Base-by-base conservation (phyloP, 1,140 invertebrate species). In the Camponotus pennsylvanicus region DNA sequence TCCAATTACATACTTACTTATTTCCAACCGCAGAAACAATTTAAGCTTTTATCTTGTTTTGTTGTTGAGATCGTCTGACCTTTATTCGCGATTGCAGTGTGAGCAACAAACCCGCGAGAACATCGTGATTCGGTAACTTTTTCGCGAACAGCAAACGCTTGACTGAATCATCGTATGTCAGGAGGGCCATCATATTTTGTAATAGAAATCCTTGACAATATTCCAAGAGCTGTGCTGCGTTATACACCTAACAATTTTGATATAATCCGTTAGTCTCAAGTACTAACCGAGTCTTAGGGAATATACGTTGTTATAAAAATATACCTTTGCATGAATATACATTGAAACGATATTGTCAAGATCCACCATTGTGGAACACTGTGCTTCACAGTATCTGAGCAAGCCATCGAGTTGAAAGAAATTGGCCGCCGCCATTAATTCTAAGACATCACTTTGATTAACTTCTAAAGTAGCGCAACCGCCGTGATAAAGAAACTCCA, bases 401-500 rank as follows among this genome's bases (percentile, higher is more conserved):
- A 99, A 95, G 59, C 98, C 98, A 91, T 98, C 97, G 87, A 99
- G 94, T 92, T 98, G 98, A 94, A 99, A 99, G 95, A 98, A 99
- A 92, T 98, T 98, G 0, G 98, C 98, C 0, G 98, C 98, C 4
- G 98, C 98, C 97, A 99, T 98, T 59, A 99, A 94, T 93, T 98
- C 98, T 78, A 98, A 94, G 45, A 98, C 97, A 92, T 98, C 98
- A 71, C 96, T 96, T 66, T 97, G 97, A 63, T 97, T 97, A 2
- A 98, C 97, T 89, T 98, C 96, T 55, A 98, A 94, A 0, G 96
- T 97, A 67, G 97, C 96, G 92, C 97, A 98, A 27, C 98, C 98
- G 21, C 98, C 98, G 88, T 98, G 98, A 93, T 99, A 99, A 32
- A 99, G 95, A 95, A 98, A 98, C 93, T 98, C 97, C 98, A 99